Conservation (phyloP, 1,140 invertebrate genomes). For the Rhynchophorus ferrugineus region DNA sequence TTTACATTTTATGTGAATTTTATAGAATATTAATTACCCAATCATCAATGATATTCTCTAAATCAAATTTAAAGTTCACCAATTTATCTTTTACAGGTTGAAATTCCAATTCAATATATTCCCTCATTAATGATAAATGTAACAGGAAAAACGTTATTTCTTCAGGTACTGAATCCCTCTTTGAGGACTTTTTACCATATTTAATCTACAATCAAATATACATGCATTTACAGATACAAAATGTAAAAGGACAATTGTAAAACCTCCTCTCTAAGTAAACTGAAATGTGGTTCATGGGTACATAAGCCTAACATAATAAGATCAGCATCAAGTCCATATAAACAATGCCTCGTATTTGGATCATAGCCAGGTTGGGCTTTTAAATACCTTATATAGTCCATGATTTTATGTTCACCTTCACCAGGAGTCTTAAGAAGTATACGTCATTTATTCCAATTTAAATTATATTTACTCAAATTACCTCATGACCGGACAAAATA, state of each 20-base stretch:
- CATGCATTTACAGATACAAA: slow-evolving; percentile 1
- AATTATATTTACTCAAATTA: slow-evolving; percentile 37
- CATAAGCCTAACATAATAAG: slow-evolving; percentile 91
- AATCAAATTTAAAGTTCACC: slow-evolving; percentile 59
- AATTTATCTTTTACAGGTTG: slow-evolving; percentile 60
- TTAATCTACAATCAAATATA: slow-evolving; percentile 48
- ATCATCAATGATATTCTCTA: slow-evolving; percentile 73
- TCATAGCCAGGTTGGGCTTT: slow-evolving; percentile 77
- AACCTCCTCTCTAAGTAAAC: slow-evolving; percentile 85
- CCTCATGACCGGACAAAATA: slow-evolving; percentile 78
- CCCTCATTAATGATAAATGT: slow-evolving; percentile 83
- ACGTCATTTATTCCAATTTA: slow-evolving; percentile 1
- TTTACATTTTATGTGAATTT: too few relatives aligned
- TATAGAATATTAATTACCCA: slow-evolving; percentile 45
- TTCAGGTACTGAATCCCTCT: slow-evolving; percentile 61
- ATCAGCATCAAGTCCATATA: slow-evolving; percentile 95
- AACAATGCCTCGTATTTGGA: slow-evolving; percentile 83
- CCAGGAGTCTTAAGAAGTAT: slow-evolving; percentile 67
- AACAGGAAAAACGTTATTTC: slow-evolving; percentile 89
- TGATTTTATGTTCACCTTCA: slow-evolving; percentile 98
- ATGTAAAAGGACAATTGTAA: not conserved
- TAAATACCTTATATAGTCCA: slow-evolving; percentile 91
- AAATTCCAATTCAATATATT: slow-evolving; percentile 93
- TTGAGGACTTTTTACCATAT: slow-evolving; percentile 54
- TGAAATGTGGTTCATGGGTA: slow-evolving; percentile 91